Percentiles rank a stretch among this genome's conserved stretches.
Evolutionary conservation across 2,888 invertebrate species (phyloP).

Genomic region (Eristalis arbustorum): DNA sequence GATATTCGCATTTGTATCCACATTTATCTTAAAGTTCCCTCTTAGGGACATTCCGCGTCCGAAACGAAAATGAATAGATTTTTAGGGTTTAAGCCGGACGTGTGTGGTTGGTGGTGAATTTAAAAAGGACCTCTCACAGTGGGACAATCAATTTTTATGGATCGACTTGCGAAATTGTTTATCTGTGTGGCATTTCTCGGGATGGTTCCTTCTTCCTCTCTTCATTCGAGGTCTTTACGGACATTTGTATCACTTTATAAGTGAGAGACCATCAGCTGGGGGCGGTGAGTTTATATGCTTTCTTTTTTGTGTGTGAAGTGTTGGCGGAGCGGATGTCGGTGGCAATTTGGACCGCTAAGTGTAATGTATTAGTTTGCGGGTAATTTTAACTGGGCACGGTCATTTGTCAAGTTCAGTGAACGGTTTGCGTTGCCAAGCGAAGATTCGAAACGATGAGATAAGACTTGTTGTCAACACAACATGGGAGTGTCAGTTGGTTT

Average conservation of each 20-base stretch:
- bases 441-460: neutral
- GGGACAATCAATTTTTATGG: conserved; percentile 35
- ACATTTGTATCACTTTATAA: conserved; percentile 39
- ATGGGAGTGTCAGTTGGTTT: neutral
- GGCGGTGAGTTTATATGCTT: neutral
- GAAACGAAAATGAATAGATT: conserved; percentile 8
- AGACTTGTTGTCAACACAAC: neutral
- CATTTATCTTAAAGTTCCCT: conserved; percentile 5
- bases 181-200: neutral
- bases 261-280: neutral
- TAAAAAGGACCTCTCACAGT: conserved; percentile 37
- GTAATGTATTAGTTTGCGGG: conserved; percentile 46
- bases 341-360: conserved; percentile 40
- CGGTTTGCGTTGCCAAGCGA: neutral
- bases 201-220: neutral
- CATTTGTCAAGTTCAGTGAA: conserved; percentile 30
- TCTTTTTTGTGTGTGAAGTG: neutral
- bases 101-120: conserved; percentile 35
- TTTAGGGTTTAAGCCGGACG: neutral
- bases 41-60: neutral
- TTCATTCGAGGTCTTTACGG: neutral
- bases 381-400: conserved; percentile 24
- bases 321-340: conserved; percentile 10
- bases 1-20: conserved; percentile 22
- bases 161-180: conserved; percentile 53